Conservation (phyloP, 2,113 vertebrate species). For the Oreochromis tanganicae region DNA sequence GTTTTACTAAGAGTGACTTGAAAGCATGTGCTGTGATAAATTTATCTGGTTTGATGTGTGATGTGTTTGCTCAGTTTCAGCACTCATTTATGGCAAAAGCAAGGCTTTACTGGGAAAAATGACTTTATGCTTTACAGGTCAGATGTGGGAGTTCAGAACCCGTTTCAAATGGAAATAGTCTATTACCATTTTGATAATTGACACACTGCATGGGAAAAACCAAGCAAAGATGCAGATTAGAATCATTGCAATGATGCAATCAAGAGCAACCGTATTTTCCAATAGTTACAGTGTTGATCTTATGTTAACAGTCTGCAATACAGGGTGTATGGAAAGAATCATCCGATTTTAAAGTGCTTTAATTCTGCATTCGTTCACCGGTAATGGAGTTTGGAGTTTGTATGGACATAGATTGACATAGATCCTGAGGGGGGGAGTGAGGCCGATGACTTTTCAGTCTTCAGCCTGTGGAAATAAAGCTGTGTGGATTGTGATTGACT, state of each 20-base stretch:
- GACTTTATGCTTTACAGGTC: background rate
- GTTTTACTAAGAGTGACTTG: background rate
- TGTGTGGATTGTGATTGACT: background rate
- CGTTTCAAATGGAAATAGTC: rapidly evolving
- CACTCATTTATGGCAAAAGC: background rate
- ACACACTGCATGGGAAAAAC: background rate
- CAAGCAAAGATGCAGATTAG: background rate
- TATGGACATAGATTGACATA: background rate
- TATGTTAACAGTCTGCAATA: background rate
- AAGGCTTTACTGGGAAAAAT: background rate
- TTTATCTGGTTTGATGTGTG: background rate
- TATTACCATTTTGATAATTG: background rate
- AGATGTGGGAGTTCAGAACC: background rate
- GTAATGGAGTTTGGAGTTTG: background rate
- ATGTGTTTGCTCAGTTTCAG: background rate
- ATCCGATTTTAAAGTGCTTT: background rate
- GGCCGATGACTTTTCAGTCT: background rate
- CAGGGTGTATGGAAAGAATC: background rate
- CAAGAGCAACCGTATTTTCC: background rate
- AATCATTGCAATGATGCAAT: background rate
- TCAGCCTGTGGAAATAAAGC: background rate
- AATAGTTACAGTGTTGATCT: background rate
- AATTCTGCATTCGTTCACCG: background rate
- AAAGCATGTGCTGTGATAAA: background rate
- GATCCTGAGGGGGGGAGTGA: background rate